These are phyloP conservation scores for Poeciliopsis infans DNA, from an alignment of 2,797 vertebrate genomes.

Conservation along the genomic window DNA sequence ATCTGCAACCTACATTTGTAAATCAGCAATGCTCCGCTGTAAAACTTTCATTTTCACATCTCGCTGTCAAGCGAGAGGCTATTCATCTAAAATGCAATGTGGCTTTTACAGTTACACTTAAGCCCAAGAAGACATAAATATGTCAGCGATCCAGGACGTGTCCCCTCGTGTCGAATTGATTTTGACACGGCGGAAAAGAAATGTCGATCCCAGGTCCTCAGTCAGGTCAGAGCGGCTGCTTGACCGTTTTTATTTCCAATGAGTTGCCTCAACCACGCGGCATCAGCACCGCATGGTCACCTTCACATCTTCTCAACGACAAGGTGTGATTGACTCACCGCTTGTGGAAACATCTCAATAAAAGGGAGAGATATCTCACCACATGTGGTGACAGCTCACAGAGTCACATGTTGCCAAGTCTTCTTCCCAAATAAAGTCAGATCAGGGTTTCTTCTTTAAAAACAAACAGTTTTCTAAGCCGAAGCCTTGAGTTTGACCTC, in stretches of 20 bases:
- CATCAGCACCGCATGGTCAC: not conserved
- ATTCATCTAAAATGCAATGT: constrained; percentile 4
- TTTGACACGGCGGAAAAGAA: constrained; percentile 34
- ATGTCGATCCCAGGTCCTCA: not conserved
- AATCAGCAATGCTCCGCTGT: constrained; percentile 39
- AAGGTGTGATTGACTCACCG: not conserved
- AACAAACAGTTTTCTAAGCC: not conserved
- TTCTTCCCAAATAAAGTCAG: constrained; percentile 13
- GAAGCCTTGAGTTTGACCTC: constrained; percentile 16
- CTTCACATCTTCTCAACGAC: not conserved
- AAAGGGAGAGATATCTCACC: constrained; percentile 15
- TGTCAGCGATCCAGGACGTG: constrained; percentile 13
- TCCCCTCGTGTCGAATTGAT: constrained; percentile 36
- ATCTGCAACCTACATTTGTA: constrained; percentile 64
- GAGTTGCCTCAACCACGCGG: not conserved
- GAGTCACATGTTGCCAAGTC: constrained; percentile 16
- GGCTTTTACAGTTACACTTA: constrained; percentile 13
- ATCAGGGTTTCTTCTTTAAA: constrained; percentile 15
- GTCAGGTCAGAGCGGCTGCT: not conserved
- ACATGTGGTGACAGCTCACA: constrained; percentile 31
- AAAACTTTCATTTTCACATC: constrained; percentile 44
- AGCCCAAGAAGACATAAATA: constrained; percentile 16
- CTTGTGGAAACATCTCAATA: not conserved
- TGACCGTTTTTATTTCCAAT: not conserved
- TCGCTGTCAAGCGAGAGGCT: constrained; percentile 23